These are phyloP conservation scores for Onthophagus sagittarius DNA, from an alignment of 2,888 invertebrate genomes.

Conservation along the genomic window DNA sequence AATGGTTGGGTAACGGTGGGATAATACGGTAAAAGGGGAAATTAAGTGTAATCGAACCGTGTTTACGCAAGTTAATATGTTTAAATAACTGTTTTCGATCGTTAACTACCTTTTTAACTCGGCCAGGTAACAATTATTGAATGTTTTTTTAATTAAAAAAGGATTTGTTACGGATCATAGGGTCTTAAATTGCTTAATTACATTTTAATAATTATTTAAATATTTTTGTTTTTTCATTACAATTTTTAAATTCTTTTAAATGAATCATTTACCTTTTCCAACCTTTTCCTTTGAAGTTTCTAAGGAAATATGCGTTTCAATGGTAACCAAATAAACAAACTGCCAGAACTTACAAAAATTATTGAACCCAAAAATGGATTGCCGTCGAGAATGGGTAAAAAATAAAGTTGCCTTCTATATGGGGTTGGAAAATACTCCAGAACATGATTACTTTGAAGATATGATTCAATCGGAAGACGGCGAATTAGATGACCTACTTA, in stretches of 20 bases:
- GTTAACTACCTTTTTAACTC: not conserved
- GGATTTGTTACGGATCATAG: not conserved
- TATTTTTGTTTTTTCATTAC: not conserved
- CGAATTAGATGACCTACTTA: slow-evolving; percentile 53
- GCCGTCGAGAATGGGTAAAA: slow-evolving; percentile 67
- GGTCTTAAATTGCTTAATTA: not conserved
- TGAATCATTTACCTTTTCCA: too few species aligned
- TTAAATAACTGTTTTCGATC: not conserved
- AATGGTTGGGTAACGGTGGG: not conserved
- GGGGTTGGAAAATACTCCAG: slow-evolving; percentile 52
- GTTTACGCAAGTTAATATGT: not conserved
- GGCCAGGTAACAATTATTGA: not conserved
- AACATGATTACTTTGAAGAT: slow-evolving; percentile 53
- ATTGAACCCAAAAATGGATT: slow-evolving; percentile 44
- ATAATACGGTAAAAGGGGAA: not conserved
- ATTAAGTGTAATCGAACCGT: slow-evolving; percentile 2
- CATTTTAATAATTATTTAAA: not conserved
- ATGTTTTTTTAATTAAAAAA: not conserved
- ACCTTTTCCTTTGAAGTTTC: not conserved
- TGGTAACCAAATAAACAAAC: not conserved
- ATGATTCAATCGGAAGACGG: slow-evolving; percentile 54
- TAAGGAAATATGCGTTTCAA: not conserved
- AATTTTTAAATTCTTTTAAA: too few species aligned
- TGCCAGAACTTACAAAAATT: not conserved
- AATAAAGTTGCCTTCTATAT: slow-evolving; percentile 58